phyloP scores from a whole-genome alignment of 2,797 vertebrate genomes.

The Zonotrichia albicollis region DNA sequence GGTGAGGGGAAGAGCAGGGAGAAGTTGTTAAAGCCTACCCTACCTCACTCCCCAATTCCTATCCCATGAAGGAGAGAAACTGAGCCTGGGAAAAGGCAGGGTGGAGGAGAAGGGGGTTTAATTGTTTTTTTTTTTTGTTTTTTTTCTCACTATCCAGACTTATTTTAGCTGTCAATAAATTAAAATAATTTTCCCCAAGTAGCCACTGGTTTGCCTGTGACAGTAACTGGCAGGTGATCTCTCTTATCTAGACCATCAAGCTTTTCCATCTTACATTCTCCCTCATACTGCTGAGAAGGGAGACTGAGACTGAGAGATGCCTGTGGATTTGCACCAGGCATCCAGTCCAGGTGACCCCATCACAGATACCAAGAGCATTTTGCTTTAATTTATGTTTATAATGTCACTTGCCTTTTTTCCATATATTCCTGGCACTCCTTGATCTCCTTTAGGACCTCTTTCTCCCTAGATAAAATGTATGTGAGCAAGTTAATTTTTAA shows the following conservation, averaged over 20 bases:
- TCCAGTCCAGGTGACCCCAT: not conserved
- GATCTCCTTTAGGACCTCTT: constrained; percentile 81
- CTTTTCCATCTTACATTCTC: not conserved
- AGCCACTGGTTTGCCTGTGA: not conserved
- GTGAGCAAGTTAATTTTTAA: not conserved
- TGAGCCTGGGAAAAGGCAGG: not conserved
- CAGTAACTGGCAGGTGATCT: not conserved
- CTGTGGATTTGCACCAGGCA: not conserved
- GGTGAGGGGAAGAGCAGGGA: not conserved
- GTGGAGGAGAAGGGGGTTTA: not conserved
- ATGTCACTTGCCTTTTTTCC: constrained; percentile 84
- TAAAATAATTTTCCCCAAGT: not conserved
- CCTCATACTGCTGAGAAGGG: rapidly evolving
- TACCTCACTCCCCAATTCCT: not conserved
- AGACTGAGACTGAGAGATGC: not conserved
- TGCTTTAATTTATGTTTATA: not conserved
- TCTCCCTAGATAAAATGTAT: constrained; percentile 80
- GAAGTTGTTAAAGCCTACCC: not conserved
- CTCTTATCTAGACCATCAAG: not conserved
- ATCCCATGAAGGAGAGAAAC: not conserved
- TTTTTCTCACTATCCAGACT: not conserved
- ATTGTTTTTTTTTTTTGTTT: not conserved
- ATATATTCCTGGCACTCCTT: constrained; percentile 84
- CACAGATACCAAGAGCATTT: not conserved
- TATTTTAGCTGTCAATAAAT: not conserved